Evolutionary conservation across 2,888 invertebrate genomes (phyloP).

Genomic region (Sisyra nigra): DNA sequence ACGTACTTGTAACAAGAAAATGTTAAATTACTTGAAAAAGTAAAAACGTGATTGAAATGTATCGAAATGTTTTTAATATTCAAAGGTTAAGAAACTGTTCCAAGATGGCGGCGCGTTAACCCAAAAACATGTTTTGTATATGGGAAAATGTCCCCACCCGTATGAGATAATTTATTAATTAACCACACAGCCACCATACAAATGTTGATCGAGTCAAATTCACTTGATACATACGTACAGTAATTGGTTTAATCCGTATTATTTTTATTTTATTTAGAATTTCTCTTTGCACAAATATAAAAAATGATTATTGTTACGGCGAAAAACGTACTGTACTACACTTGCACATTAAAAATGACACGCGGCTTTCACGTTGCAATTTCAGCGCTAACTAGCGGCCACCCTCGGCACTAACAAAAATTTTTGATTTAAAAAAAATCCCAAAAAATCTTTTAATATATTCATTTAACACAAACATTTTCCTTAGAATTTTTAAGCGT

Average conservation of each 20-base stretch:
- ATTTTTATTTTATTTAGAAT: no score
- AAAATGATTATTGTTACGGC: conserved; percentile 24
- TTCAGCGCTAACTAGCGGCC: conserved; percentile 17
- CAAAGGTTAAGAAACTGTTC: conserved; percentile 28
- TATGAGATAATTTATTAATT: no score
- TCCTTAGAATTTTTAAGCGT: no score
- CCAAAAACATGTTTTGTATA: conserved; percentile 21
- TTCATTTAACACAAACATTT: no score
- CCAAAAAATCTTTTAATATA: no score
- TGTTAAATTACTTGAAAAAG: not conserved
- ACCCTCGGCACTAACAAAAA: not conserved
- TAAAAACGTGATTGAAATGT: not conserved
- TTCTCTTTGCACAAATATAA: conserved; percentile 13
- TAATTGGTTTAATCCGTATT: no score
- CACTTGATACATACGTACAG: no score
- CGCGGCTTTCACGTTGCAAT: conserved; percentile 32
- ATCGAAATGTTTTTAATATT: not conserved
- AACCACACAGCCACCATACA: no score
- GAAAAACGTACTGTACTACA: conserved; percentile 19
- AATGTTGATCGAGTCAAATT: no score
- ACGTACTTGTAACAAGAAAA: not conserved
- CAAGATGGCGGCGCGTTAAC: conserved; percentile 30
- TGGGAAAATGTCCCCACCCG: no score
- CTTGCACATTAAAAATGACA: conserved; percentile 28
- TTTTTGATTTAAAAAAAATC: no score